phyloP scores from a whole-genome alignment of 2,797 vertebrate genomes.

The Choloepus didactylus region DNA sequence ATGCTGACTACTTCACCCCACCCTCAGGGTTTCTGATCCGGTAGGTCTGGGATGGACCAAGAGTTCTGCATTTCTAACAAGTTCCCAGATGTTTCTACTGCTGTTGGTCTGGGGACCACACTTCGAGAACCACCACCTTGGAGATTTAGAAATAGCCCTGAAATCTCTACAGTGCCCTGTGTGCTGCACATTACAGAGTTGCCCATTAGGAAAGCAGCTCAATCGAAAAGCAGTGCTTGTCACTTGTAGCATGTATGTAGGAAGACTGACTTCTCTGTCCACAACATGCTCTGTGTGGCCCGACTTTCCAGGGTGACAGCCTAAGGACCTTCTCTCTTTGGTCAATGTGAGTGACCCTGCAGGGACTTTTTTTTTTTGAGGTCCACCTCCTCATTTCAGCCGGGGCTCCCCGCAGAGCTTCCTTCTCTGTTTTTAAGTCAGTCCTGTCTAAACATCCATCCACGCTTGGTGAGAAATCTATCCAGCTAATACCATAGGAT shows the following conservation, averaged over 20 bases:
- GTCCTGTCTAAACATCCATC: not conserved
- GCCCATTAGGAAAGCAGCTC: not conserved
- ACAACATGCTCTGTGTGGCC: not conserved
- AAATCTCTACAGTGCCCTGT: not conserved
- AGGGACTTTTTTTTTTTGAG: not conserved
- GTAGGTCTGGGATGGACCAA: too few species aligned
- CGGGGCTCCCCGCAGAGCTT: not conserved
- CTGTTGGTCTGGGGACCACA: too few species aligned
- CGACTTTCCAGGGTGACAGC: not conserved
- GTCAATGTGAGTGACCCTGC: not conserved
- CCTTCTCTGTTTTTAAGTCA: not conserved
- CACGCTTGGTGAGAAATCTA: not conserved
- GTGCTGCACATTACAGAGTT: accelerated
- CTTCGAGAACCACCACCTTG: too few species aligned
- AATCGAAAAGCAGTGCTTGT: accelerated
- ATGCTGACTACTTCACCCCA: accelerated
- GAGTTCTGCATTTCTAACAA: too few species aligned
- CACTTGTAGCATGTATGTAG: not conserved
- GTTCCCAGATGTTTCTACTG: too few species aligned
- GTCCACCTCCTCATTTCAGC: not conserved
- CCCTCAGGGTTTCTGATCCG: too few species aligned
- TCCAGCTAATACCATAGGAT: not conserved
- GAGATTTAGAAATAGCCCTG: not conserved
- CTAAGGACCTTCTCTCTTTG: not conserved
- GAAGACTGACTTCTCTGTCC: not conserved